These are phyloP conservation scores for Lagorchestes hirsutus DNA, from an alignment of 2,797 vertebrate species.

Conservation along the genomic window DNA sequence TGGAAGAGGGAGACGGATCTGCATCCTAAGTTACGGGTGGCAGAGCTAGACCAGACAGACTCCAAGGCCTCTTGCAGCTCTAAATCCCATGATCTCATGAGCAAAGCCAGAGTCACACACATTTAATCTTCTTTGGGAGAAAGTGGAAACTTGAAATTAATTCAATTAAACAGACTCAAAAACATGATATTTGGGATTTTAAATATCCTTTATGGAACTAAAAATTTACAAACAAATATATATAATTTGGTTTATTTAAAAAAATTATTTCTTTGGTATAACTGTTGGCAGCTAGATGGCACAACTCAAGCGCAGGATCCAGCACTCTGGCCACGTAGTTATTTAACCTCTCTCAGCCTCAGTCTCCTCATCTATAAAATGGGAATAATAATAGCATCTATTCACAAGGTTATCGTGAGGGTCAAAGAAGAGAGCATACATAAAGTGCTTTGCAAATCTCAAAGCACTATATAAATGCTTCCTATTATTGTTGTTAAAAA, in stretches of 20 bases:
- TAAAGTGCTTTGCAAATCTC: neutral
- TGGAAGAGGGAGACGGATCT: constrained; percentile 39
- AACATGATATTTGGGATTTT: neutral
- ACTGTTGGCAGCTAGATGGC: neutral
- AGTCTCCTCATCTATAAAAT: neutral
- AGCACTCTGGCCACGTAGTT: neutral
- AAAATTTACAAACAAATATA: neutral
- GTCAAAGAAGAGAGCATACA: neutral
- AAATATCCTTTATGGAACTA: neutral
- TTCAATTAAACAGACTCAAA: neutral
- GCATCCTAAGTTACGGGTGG: neutral
- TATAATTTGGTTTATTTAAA: neutral
- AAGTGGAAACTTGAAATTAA: neutral
- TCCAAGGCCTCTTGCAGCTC: constrained; percentile 18
- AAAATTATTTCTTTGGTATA: neutral
- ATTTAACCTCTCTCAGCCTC: neutral
- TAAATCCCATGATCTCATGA: constrained; percentile 22
- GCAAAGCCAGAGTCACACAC: neutral
- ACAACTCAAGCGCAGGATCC: neutral
- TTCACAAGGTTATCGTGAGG: neutral
- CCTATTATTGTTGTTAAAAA: neutral
- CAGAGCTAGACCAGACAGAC: neutral
- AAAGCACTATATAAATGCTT: neutral
- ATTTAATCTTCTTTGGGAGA: neutral
- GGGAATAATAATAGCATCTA: neutral